These are phyloP conservation scores for Choreutis nemorana DNA, from an alignment of 2,888 invertebrate genomes.

Conservation along the genomic window DNA sequence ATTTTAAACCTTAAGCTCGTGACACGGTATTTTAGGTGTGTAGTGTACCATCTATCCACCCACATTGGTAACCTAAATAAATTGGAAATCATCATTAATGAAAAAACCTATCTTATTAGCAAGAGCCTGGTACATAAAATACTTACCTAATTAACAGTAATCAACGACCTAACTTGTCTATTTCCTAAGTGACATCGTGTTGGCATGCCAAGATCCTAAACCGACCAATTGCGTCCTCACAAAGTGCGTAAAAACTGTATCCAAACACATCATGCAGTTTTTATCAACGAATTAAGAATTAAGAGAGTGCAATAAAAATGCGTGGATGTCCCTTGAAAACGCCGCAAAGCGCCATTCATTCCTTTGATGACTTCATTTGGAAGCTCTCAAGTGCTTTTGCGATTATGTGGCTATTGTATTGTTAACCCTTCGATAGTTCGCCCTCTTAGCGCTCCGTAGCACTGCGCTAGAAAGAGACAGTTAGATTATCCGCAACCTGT, in stretches of 20 bases:
- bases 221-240: constrained; percentile 21
- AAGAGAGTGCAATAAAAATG: constrained; percentile 59
- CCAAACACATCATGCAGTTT: constrained; percentile 16
- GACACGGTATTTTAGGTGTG: no score
- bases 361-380: constrained; percentile 65
- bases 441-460: constrained; percentile 56
- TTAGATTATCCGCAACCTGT: constrained; percentile 27
- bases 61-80: no score
- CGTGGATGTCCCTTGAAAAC: constrained; percentile 49
- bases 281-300: constrained; percentile 51
- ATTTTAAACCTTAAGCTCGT: no score
- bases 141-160: no score
- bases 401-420: constrained; percentile 66
- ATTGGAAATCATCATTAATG: no score
- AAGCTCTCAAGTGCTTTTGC: constrained; percentile 56
- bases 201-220: constrained; percentile 19
- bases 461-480: constrained; percentile 46
- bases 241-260: constrained; percentile 26
- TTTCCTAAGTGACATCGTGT: no score
- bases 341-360: constrained; percentile 57
- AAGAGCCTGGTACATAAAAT: no score
- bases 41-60: no score
- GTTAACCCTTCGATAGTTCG: constrained; percentile 66
- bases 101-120: no score
- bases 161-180: no score